These are phyloP conservation scores for Protobothrops mucrosquamatus DNA, from an alignment of 2,113 vertebrate species.

Conservation along the genomic window DNA sequence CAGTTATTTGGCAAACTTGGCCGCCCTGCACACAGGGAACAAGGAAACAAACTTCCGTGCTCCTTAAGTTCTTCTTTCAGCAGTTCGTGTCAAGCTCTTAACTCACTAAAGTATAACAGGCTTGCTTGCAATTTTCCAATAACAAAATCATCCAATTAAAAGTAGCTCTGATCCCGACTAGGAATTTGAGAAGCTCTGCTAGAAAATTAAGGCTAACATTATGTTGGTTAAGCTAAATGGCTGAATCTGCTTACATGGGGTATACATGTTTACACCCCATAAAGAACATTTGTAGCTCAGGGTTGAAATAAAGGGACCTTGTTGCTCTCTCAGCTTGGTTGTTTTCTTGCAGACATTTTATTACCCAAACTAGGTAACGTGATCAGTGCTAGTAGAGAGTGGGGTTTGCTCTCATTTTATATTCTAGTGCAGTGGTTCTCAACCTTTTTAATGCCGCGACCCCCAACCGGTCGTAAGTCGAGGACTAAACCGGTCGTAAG, in stretches of 20 bases:
- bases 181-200: not conserved
- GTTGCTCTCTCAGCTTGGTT: not conserved
- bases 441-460: too few relatives aligned
- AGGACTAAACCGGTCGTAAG: too few relatives aligned
- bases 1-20: not conserved
- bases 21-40: not conserved
- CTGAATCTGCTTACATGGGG: not conserved
- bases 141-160: not conserved
- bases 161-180: not conserved
- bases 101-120: not conserved
- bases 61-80: not conserved
- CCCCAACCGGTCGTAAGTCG: too few relatives aligned
- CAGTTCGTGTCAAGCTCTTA: too few relatives aligned
- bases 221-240: not conserved
- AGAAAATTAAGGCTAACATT: not conserved
- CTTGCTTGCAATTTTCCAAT: not conserved
- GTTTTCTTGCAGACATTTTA: not conserved
- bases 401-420: not conserved
- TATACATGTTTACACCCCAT: not conserved
- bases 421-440: too few relatives aligned
- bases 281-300: not conserved
- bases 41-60: not conserved
- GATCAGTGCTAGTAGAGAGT: not conserved
- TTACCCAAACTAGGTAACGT: not conserved
- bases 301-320: not conserved